Base-by-base conservation (phyloP, 2,797 vertebrate species). In the Anabacerthia variegaticeps region DNA sequence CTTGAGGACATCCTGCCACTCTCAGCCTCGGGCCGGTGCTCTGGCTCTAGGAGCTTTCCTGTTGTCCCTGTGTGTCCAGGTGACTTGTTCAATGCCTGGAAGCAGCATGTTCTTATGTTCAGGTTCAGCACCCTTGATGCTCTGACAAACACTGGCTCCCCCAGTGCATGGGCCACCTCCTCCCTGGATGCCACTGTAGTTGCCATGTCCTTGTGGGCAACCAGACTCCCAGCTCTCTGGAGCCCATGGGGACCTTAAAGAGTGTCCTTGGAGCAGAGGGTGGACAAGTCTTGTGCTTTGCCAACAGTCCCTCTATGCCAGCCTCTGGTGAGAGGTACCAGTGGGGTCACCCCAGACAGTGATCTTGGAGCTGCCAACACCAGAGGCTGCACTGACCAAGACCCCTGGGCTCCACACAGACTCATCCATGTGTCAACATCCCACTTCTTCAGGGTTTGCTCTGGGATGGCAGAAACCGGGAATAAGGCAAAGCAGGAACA, bases 351-450 rank as follows among this genome's bases (percentile, higher is more conserved):
- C 17, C 28, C 46, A 34, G 36, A 9, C 1, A 2, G 46, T 0
- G 1, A 49, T 28, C 12, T 0, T 20, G 66, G 66, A 37, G 10
- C 36, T 52, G 65, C 36, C 41, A n/a, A 20, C 2, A 0, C 52
- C 0, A 0, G 69, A 39, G 62, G 37, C 36, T 27, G 77, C 62
- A 73, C 43, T 77, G 73, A 14, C 71, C 3, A 1, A 62, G 26
- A 3, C 4, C 27, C 46, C 12, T 2, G 0, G 43, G 27, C 52
- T 91, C 56, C 6, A 2, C 3, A 1, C 1, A 0, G 84, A 41
- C 54, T 85, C 58, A 41, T 9, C 74, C 10, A 0, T 41, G 44
- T 94, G 66, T 75, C 87, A 89, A 54, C 77, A 54, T 75, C 75
- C 85, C 68, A 51, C 34, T 1, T 3, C 49, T 24, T 27, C 4